Evolutionary conservation across 2,888 invertebrate species (phyloP), one percentile per base, ranked within the genome.

Genomic region (Hesperia comma): DNA sequence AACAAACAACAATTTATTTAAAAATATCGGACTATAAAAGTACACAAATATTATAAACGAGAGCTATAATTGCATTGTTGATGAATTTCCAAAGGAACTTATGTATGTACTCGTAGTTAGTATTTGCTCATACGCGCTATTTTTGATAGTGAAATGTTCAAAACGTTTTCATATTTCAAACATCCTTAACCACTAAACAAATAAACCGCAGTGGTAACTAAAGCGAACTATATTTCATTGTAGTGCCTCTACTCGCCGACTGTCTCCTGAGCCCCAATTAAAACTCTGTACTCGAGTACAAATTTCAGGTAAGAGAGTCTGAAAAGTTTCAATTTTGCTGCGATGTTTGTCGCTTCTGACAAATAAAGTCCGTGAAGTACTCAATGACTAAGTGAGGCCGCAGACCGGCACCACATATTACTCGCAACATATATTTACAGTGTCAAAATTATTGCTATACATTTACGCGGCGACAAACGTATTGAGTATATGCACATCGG

Each of bases 181-280:
- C 49, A 49, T 19, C 19, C 6, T 19, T 12, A 49, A 19, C 49
- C 49, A 17, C 19, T 19, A 19, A 49, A 17, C 49, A 19, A 49
- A 19, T 49, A 49, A 49, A 21, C 19, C 19, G 19, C 19, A 37
- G 0, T 2, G 26, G 26, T 12, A 19, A 19, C 12, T 19, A 12
- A 55, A 51, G 51, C 49, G 32, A 46, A 33, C 41, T 63, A 74
- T 71, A 72, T 74, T 73, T 67, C 67, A 69, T 70, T 72, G 72
- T 71, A 67, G 68, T 56, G 37, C 32, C 43, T 32, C 15, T 8
- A 46, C 19, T 10, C 49, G 32, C 43, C 40, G 56, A 56, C 57
- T 26, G 51, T 57, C 63, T 57, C 49, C 49, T 7, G 57, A 63
- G 63, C 40, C 63, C 77, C 83, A 84, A 85, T 85, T 82, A 84